Evolutionary conservation across 2,888 invertebrate genomes (phyloP).

Genomic region (Synergus gifuensis): DNA sequence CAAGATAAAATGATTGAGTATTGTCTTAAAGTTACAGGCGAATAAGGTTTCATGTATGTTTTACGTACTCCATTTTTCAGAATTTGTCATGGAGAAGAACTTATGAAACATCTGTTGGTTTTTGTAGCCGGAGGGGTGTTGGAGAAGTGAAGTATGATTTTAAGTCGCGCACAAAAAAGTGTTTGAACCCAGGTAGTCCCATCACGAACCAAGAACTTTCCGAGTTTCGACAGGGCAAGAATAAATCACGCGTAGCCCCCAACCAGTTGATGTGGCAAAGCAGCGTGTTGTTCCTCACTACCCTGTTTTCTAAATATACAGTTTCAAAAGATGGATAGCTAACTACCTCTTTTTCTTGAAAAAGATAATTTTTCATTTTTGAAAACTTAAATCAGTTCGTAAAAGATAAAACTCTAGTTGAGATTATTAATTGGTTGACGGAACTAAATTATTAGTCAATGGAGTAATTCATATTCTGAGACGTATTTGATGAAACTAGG

Average conservation of each 20-base stretch:
- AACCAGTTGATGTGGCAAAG: slow-evolving; percentile 35
- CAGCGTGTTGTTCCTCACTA: slow-evolving; percentile 20
- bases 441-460: too few species aligned
- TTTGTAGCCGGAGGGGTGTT: slow-evolving; percentile 22
- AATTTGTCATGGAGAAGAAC: slow-evolving; percentile 25
- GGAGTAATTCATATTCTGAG: too few species aligned
- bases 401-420: too few species aligned
- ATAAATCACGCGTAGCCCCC: slow-evolving; percentile 27
- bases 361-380: too few species aligned
- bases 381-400: too few species aligned
- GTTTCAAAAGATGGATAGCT: slow-evolving; percentile 3
- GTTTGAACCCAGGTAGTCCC: slow-evolving; percentile 36
- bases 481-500: too few species aligned
- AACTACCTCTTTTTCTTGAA: neutral
- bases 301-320: slow-evolving; percentile 23
- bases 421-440: too few species aligned
- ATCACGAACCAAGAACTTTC: slow-evolving; percentile 39
- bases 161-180: slow-evolving; percentile 25
- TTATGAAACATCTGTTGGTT: slow-evolving; percentile 40
- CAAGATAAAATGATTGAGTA: neutral
- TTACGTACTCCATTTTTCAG: slow-evolving; percentile 15
- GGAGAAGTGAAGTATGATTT: slow-evolving; percentile 39
- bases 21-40: neutral
- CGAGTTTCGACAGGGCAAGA: slow-evolving; percentile 32
- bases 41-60: neutral